Evolutionary conservation across 2,113 vertebrate species (phyloP).

Genomic region (Sylvietta virens): DNA sequence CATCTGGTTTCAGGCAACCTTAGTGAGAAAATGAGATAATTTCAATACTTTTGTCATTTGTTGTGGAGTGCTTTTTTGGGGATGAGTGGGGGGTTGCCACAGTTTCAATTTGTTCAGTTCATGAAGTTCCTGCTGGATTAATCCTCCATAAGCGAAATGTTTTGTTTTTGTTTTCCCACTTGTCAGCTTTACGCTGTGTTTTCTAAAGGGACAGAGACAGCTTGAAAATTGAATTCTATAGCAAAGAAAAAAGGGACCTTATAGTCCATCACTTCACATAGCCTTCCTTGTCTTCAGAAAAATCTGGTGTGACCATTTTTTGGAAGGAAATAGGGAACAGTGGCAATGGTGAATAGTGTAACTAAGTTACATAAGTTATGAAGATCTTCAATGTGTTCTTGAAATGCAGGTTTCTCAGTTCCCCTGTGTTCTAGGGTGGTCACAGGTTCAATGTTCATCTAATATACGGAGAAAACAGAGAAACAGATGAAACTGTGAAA

Average conservation of each 20-base stretch:
- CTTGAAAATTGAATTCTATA: background rate
- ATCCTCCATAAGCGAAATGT: background rate
- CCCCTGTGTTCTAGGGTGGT: background rate
- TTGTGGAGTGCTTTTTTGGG: background rate
- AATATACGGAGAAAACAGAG: background rate
- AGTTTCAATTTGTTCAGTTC: conserved; percentile 11
- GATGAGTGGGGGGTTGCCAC: background rate
- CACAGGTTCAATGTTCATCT: background rate
- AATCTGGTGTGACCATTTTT: background rate
- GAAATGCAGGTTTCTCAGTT: background rate
- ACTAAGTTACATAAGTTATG: background rate
- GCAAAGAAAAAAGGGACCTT: background rate
- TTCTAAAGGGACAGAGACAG: background rate
- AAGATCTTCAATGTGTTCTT: background rate
- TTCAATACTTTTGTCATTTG: conserved; percentile 2
- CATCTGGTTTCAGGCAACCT: conserved; percentile 29
- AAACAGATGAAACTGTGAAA: background rate
- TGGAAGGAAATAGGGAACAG: background rate
- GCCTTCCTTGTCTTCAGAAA: background rate
- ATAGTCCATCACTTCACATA: background rate
- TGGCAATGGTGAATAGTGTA: background rate
- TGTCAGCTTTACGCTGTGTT: background rate
- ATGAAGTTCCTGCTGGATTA: conserved; percentile 3
- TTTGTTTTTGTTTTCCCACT: background rate
- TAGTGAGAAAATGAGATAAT: conserved; percentile 17